phyloP scores from a whole-genome alignment of 1,140 invertebrate genomes.

The Zaprionus taronus region DNA sequence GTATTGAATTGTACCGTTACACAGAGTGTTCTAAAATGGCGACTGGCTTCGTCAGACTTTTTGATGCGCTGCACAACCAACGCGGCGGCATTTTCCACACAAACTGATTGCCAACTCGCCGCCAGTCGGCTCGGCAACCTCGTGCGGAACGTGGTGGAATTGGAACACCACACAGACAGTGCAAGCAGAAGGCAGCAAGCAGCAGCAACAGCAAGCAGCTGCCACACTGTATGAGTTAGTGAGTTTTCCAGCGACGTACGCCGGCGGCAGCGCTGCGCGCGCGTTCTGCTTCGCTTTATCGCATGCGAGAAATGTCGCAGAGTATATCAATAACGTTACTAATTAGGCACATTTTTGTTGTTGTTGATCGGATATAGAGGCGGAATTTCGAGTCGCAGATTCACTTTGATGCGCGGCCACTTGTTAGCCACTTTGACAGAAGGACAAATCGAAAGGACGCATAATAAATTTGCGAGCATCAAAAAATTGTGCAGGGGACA shows the following conservation, averaged over 20 bases:
- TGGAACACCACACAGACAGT: conserved; percentile 25
- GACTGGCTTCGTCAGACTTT: conserved; percentile 47
- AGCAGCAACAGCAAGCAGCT: neutral
- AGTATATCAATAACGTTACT: conserved; percentile 42
- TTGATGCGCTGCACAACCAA: conserved; percentile 65
- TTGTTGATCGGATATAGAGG: conserved; percentile 27
- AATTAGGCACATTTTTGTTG: conserved; percentile 28
- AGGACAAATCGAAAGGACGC: conserved; percentile 32
- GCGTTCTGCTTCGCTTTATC: conserved; percentile 18
- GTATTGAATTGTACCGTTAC: conserved; percentile 62
- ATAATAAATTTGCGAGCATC: conserved; percentile 48
- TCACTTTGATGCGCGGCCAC: conserved; percentile 31
- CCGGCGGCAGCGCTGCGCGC: conserved; percentile 27
- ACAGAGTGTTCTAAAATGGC: conserved; percentile 34
- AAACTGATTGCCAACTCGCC: conserved; percentile 54
- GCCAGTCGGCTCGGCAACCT: conserved; percentile 33
- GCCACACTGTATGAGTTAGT: conserved; percentile 23
- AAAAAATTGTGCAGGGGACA: conserved; percentile 34
- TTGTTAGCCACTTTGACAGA: conserved; percentile 44
- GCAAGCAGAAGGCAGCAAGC: neutral
- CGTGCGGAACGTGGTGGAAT: conserved; percentile 44
- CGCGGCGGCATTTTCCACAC: conserved; percentile 74
- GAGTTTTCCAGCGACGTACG: conserved; percentile 26
- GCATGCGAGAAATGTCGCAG: conserved; percentile 56
- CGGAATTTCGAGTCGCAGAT: conserved; percentile 36